Conservation (phyloP, 2,888 invertebrate species). For the Polymixis lichenea region DNA sequence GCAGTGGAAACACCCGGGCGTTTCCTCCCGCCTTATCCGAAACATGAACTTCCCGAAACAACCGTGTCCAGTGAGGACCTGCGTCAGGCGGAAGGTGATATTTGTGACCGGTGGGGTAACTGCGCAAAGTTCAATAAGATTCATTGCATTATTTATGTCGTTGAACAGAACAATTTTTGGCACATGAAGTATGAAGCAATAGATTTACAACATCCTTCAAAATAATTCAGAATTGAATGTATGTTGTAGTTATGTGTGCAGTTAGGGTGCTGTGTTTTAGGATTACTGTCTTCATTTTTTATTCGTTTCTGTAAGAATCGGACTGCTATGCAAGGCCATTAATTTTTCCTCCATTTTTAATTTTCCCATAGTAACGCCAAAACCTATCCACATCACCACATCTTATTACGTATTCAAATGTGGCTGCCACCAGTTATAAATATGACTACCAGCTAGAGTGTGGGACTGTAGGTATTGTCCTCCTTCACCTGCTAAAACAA, state of each 20-base stretch:
- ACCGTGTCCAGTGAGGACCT: too few species aligned
- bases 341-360: background rate
- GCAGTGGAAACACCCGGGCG: too few species aligned
- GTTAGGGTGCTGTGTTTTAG: background rate
- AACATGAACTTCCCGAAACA: too few species aligned
- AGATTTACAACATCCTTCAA: background rate
- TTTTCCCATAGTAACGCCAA: background rate
- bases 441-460: slow-evolving; percentile 19
- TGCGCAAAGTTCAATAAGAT: background rate
- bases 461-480: slow-evolving; percentile 65
- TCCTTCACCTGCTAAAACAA: slow-evolving; percentile 78
- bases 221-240: background rate
- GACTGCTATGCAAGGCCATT: background rate
- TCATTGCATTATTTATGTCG: too few species aligned
- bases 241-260: background rate
- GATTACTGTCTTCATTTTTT: background rate
- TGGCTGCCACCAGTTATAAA: background rate
- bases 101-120: background rate
- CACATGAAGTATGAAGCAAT: background rate
- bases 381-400: background rate
- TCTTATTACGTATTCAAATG: slow-evolving; percentile 31
- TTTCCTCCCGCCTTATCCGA: too few species aligned
- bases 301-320: background rate
- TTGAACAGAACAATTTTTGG: background rate
- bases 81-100: too few species aligned